phyloP scores from a whole-genome alignment of 2,113 vertebrate genomes.

The Martes martes region DNA sequence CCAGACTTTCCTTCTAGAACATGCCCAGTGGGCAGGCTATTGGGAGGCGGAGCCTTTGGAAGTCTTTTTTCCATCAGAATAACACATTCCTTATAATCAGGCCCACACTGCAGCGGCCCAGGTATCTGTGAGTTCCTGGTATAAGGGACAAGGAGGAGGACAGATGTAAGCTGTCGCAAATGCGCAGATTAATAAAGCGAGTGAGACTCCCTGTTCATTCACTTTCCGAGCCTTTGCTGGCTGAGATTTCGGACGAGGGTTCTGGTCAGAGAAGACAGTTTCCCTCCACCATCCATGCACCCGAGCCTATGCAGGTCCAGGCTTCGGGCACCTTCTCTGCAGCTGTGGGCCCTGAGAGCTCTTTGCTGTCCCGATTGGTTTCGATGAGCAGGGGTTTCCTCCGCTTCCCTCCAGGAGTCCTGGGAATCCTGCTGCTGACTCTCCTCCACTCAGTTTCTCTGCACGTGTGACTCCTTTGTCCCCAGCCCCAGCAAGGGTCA shows the following conservation, averaged over 20 bases:
- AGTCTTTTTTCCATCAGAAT: conserved; percentile 48
- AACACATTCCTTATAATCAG: background rate
- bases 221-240: background rate
- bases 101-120: background rate
- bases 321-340: background rate
- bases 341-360: background rate
- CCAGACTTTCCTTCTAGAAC: background rate
- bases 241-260: background rate
- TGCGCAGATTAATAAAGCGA: background rate
- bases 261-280: background rate
- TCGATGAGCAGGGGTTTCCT: background rate
- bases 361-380: background rate
- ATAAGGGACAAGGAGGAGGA: background rate
- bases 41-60: background rate
- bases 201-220: background rate
- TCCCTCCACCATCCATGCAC: background rate
- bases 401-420: background rate
- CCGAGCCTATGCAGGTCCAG: background rate
- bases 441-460: background rate
- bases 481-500: background rate
- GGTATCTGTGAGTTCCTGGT: background rate
- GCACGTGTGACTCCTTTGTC: background rate
- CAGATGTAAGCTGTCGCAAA: background rate
- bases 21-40: background rate
- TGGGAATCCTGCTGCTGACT: background rate